Evolutionary conservation across 64 coral and sea anemone genomes (phyloP).

Genomic region (Hydrozoanthus tunicans): DNA sequence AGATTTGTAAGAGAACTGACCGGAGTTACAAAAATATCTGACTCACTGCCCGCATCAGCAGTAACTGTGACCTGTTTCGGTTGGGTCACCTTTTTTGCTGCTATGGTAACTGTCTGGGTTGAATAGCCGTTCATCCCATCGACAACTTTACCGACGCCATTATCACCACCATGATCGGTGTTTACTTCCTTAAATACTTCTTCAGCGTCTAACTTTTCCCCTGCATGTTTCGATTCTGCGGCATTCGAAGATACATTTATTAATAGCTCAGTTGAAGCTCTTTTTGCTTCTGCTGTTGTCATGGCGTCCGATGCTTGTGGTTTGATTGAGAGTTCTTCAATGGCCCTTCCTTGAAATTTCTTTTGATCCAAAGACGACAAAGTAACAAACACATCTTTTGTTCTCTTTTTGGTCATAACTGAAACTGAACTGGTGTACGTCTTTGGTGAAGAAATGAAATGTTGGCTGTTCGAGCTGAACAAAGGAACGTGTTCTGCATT

Average conservation of each 20-base stretch:
- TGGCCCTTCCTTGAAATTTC: not conserved
- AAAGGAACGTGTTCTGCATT: not conserved
- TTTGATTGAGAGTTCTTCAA: not conserved
- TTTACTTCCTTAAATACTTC: not conserved
- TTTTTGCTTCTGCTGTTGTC: conserved; percentile 4
- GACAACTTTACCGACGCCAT: not conserved
- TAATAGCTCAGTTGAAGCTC: conserved; percentile 46
- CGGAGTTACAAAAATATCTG: conserved; percentile 9
- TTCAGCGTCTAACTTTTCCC: not conserved
- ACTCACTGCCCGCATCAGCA: not conserved
- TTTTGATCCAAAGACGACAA: conserved; percentile 14
- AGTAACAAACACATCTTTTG: conserved; percentile 40
- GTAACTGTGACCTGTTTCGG: not conserved
- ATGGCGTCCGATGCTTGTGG: not conserved
- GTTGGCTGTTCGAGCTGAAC: not conserved
- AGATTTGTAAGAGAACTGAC: not conserved
- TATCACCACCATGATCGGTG: not conserved
- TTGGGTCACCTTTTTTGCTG: conserved; percentile 3
- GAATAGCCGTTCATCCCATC: not conserved
- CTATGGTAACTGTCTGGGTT: conserved; percentile 9
- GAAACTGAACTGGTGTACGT: conserved; percentile 41
- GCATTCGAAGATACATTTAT: conserved; percentile 13
- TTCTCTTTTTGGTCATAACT: conserved; percentile 21
- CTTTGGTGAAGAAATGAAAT: conserved; percentile 20
- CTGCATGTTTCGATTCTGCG: not conserved